Conservation (phyloP, 2,797 vertebrate species). For the Gadopsis bispinosus region DNA sequence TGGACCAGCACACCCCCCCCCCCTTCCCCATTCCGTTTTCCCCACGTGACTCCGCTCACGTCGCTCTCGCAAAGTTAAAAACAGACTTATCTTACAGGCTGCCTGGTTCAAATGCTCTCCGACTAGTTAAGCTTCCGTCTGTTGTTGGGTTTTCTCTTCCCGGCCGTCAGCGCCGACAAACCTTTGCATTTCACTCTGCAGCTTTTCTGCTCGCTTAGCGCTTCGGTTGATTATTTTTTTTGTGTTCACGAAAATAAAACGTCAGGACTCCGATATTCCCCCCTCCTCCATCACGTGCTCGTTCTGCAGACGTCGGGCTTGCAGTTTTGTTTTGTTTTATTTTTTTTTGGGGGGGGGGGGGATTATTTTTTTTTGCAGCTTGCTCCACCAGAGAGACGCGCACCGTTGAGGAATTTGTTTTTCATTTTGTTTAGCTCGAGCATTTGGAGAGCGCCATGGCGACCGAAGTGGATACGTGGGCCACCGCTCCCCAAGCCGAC, state of each 20-base stretch:
- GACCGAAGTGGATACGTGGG: conserved; percentile 85
- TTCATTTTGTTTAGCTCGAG: conserved; percentile 43
- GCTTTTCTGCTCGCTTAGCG: conserved; percentile 32
- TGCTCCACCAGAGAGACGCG: conserved; percentile 49
- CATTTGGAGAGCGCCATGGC: conserved; percentile 80
- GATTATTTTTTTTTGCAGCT: conserved; percentile 33
- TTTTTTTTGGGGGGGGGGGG: not conserved
- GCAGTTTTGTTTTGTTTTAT: not conserved
- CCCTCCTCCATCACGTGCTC: not conserved
- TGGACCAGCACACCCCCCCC: conserved; percentile 75
- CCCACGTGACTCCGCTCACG: conserved; percentile 76
- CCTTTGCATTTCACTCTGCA: not conserved
- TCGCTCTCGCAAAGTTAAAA: conserved; percentile 86
- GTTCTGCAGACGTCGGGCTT: conserved; percentile 9
- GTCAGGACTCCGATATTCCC: not conserved
- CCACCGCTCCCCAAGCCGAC: conserved; percentile 72
- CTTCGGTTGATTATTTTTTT: conserved; percentile 18
- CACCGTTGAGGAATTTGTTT: conserved; percentile 22
- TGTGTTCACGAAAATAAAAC: conserved; percentile 21
- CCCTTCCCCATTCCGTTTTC: conserved; percentile 72
- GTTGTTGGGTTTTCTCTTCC: conserved; percentile 1
- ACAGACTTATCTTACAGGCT: conserved; percentile 82
- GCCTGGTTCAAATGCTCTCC: conserved; percentile 70
- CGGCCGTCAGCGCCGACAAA: conserved; percentile 32
- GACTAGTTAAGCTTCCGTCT: conserved; percentile 37